Conservation (phyloP, 1,140 invertebrate genomes). For the Hyposmocoma kahamanoa region DNA sequence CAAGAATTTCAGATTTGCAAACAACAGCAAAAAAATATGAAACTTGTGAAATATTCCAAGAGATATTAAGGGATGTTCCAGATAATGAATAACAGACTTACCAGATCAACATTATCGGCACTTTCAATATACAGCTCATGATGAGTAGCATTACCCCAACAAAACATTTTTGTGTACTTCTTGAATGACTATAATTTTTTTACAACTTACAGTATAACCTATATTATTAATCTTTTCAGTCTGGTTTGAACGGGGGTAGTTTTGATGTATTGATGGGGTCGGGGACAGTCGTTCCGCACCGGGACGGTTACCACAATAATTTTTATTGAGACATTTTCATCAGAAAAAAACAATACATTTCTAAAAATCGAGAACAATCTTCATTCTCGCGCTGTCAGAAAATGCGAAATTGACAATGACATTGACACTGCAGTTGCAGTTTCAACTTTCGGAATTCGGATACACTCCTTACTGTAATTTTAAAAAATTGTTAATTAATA, state of each 20-base stretch:
- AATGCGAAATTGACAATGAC: no score
- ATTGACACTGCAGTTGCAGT: no score
- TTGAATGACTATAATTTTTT: constrained; percentile 30
- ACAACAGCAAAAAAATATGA: neutral
- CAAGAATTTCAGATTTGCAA: no score
- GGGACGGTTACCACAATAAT: constrained; percentile 16
- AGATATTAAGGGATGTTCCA: no score
- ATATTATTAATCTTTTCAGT: constrained; percentile 11
- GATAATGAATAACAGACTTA: constrained; percentile 27
- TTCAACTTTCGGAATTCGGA: no score
- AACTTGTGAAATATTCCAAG: neutral
- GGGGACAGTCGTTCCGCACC: neutral
- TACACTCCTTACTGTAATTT: no score
- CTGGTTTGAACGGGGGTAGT: constrained; percentile 16
- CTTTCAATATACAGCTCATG: constrained; percentile 60
- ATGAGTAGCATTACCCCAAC: constrained; percentile 67
- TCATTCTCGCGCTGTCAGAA: constrained; percentile 9
- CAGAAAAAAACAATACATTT: constrained; percentile 31
- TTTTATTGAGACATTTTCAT: constrained; percentile 29
- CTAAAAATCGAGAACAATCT: constrained; percentile 50
- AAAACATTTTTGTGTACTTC: constrained; percentile 53
- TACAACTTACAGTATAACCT: constrained; percentile 33
- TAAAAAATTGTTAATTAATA: no score
- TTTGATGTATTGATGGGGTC: constrained; percentile 6
- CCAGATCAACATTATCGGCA: constrained; percentile 47